phyloP scores from a whole-genome alignment of 2,113 vertebrate species.

The Macrotus californicus region DNA sequence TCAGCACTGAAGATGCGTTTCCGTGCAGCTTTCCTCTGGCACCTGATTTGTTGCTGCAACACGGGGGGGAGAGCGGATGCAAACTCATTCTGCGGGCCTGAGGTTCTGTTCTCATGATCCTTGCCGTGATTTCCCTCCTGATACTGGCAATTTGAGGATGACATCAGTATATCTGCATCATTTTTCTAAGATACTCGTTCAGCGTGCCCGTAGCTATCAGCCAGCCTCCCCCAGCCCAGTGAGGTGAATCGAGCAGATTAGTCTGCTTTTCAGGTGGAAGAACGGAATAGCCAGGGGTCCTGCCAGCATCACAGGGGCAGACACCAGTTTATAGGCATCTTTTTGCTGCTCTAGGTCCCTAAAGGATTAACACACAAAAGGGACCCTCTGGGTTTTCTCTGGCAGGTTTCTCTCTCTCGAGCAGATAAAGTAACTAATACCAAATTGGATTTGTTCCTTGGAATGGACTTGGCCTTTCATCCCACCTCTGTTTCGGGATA shows the following conservation, averaged over 20 bases:
- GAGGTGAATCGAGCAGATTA: conserved; percentile 27
- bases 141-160: conserved; percentile 16
- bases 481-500: not conserved
- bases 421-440: not conserved
- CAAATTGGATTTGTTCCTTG: not conserved
- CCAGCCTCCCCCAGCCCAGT: not conserved
- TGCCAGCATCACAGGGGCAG: not conserved
- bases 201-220: not conserved
- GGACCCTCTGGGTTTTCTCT: not conserved
- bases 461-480: not conserved
- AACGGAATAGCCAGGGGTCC: not conserved
- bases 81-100: not conserved
- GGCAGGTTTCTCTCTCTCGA: conserved; percentile 3
- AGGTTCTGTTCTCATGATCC: not conserved
- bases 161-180: not conserved
- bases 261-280: conserved; percentile 35
- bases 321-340: not conserved
- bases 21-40: not conserved
- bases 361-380: not conserved
- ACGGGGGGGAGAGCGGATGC: not conserved
- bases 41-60: conserved; percentile 28
- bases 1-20: not conserved
- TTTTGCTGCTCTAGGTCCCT: not conserved
- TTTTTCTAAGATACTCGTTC: not conserved
- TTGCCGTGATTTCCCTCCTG: conserved; percentile 16